phyloP scores from a whole-genome alignment of 2,113 vertebrate species.

The Rhinichthys klamathensis region DNA sequence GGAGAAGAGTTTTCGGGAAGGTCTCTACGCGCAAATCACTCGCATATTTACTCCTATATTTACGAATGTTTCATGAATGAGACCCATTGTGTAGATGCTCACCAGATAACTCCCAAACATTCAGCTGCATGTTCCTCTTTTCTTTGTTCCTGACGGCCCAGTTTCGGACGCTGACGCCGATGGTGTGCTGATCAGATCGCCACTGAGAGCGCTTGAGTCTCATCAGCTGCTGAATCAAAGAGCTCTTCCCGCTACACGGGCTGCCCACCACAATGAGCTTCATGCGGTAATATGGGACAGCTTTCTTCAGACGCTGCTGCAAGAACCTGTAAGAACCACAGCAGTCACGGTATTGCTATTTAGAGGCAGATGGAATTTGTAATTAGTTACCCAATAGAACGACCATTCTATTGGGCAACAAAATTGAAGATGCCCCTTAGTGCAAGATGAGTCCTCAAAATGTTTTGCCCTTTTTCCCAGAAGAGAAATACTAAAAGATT shows the following conservation, averaged over 20 bases:
- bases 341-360: neutral
- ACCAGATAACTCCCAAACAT: conserved; percentile 98
- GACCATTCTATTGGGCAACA: too few species aligned
- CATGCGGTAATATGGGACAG: conserved; percentile 93
- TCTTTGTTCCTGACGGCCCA: conserved; percentile 85
- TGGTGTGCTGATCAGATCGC: conserved; percentile 62
- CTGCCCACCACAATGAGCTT: conserved; percentile 95
- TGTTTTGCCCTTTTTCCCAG: too few species aligned
- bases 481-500: too few species aligned
- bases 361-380: neutral
- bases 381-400: too few species aligned
- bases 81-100: neutral
- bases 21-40: too few species aligned
- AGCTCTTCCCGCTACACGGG: conserved; percentile 89
- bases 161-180: conserved; percentile 88
- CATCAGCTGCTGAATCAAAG: conserved; percentile 89
- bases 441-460: too few species aligned
- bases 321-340: conserved; percentile 80
- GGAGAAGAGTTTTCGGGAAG: too few species aligned
- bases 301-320: conserved; percentile 94
- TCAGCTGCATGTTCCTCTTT: conserved; percentile 85
- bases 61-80: too few species aligned
- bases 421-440: too few species aligned
- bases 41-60: too few species aligned
- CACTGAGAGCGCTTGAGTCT: conserved; percentile 79